Conservation (phyloP, 1,140 invertebrate species). For the Spodoptera frugiperda region DNA sequence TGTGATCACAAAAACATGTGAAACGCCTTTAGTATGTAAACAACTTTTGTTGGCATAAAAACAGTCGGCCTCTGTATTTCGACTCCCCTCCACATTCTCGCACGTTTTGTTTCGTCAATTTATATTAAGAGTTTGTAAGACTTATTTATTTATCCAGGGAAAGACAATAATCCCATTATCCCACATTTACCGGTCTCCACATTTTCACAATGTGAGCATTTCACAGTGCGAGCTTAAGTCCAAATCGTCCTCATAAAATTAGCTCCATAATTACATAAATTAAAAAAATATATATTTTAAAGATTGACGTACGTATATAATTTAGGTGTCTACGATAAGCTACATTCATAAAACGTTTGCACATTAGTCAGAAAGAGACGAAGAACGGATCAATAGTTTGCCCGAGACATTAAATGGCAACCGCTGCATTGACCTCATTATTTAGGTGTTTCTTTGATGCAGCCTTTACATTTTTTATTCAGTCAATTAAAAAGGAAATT, state of each 20-base stretch:
- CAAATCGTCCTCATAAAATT: neutral
- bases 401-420: conserved; percentile 83
- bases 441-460: conserved; percentile 73
- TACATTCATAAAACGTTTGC: conserved; percentile 66
- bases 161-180: conserved; percentile 34
- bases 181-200: conserved; percentile 10
- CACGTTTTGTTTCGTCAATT: conserved; percentile 19
- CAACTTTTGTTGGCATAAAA: conserved; percentile 63
- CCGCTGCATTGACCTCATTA: conserved; percentile 84
- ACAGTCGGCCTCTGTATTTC: conserved; percentile 49
- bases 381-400: conserved; percentile 84
- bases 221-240: neutral
- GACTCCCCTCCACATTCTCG: conserved; percentile 34
- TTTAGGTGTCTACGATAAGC: conserved; percentile 17
- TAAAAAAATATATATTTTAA: neutral
- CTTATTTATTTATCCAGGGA: conserved; percentile 37
- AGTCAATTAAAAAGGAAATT: neutral
- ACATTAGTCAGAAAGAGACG: conserved; percentile 82
- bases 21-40: conserved; percentile 50
- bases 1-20: conserved; percentile 50
- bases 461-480: conserved; percentile 9
- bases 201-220: neutral
- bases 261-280: neutral
- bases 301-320: conserved; percentile 6
- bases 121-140: neutral